Conservation (phyloP, 1,140 invertebrate genomes). For the Zelostemma sp. region DNA sequence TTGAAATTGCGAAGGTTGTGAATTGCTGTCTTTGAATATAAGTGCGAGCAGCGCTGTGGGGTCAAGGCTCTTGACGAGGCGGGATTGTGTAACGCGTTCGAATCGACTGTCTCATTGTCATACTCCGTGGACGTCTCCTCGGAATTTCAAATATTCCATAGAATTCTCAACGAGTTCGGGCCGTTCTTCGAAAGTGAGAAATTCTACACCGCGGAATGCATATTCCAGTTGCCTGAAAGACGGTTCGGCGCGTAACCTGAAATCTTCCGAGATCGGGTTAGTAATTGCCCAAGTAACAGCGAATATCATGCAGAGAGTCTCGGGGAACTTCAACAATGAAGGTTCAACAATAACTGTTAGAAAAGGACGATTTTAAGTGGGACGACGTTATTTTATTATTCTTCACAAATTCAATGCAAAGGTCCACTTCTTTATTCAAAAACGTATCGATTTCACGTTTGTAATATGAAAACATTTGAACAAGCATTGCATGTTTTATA, state of each 20-base stretch:
- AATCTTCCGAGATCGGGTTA: neutral
- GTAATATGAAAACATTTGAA: too few relatives aligned
- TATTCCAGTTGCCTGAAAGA: neutral
- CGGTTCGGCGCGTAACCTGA: neutral
- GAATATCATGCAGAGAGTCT: too few relatives aligned
- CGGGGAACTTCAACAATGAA: too few relatives aligned
- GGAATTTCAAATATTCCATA: conserved; percentile 48
- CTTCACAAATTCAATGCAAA: too few relatives aligned
- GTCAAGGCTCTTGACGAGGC: conserved; percentile 31
- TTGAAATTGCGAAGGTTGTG: conserved; percentile 12
- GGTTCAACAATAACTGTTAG: too few relatives aligned
- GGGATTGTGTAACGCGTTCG: conserved; percentile 31
- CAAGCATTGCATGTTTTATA: too few relatives aligned
- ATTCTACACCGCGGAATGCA: conserved; percentile 1
- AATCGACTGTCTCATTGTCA: conserved; percentile 28
- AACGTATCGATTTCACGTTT: too few relatives aligned
- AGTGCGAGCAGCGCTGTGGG: conserved; percentile 7
- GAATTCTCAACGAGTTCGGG: conserved; percentile 8
- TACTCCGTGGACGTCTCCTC: conserved; percentile 17
- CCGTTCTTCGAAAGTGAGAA: neutral
- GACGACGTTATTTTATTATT: too few relatives aligned
- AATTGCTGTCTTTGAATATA: conserved; percentile 15
- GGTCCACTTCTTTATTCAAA: too few relatives aligned
- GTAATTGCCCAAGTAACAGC: neutral
- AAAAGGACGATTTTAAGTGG: too few relatives aligned